These are phyloP conservation scores for Diplosoma virens DNA, from an alignment of 23 tunicate species.

Conservation along the genomic window DNA sequence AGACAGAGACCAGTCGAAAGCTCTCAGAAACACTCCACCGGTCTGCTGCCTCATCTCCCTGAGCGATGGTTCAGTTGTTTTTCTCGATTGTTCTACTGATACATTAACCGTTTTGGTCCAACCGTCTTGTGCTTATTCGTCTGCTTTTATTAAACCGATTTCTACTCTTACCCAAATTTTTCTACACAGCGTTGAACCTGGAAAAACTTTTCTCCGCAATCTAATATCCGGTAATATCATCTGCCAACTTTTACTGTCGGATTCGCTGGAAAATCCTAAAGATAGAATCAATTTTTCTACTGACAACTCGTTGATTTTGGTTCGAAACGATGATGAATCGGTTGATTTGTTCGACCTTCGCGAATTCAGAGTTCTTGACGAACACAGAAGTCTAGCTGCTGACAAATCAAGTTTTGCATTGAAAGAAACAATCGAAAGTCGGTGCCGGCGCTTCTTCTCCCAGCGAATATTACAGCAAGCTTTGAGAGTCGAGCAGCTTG, in stretches of 20 bases:
- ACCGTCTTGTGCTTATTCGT: background rate
- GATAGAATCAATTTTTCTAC: constrained; percentile 19
- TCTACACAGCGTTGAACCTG: constrained; percentile 7
- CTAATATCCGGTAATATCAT: constrained; percentile 20
- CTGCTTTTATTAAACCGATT: background rate
- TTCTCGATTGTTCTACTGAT: constrained; percentile 35
- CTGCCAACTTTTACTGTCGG: constrained; percentile 39
- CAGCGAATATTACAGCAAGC: constrained; percentile 38
- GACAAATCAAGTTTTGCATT: background rate
- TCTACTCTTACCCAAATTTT: constrained; percentile 13
- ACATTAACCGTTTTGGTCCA: background rate
- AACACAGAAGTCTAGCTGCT: background rate
- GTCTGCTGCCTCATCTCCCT: constrained; percentile 7
- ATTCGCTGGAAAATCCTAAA: constrained; percentile 35
- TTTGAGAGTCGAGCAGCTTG: constrained; percentile 18
- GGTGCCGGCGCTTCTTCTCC: constrained; percentile 45
- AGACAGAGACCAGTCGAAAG: background rate
- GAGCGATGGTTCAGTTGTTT: constrained; percentile 42
- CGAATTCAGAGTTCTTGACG: constrained; percentile 37
- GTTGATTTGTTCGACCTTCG: constrained; percentile 31
- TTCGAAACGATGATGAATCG: constrained; percentile 33
- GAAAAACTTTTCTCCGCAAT: constrained; percentile 3
- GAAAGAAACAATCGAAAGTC: constrained; percentile 40
- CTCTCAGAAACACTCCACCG: constrained; percentile 28
- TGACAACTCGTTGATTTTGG: constrained; percentile 44